Conservation (phyloP, 1,140 invertebrate genomes). For the Bombus confusus region DNA sequence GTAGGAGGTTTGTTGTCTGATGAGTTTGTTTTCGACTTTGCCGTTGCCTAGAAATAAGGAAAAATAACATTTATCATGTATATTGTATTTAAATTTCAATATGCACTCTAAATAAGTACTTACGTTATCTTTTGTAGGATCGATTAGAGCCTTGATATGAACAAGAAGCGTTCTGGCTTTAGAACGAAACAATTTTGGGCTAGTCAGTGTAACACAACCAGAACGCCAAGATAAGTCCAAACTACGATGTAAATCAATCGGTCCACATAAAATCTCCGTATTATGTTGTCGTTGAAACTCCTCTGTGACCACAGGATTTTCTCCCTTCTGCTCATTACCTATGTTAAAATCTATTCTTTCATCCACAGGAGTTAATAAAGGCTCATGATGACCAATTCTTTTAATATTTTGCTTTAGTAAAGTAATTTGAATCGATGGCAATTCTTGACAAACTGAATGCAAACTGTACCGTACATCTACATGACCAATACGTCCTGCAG, state of each 20-base stretch:
- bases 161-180: conserved; percentile 91
- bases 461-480: conserved; percentile 94
- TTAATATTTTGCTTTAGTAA: conserved; percentile 91
- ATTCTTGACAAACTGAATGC: conserved; percentile 86
- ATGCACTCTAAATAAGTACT: conserved; percentile 47
- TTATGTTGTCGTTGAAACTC: conserved; percentile 93
- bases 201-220: conserved; percentile 92
- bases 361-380: conserved; percentile 80
- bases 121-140: conserved; percentile 85
- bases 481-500: conserved; percentile 89
- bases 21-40: conserved; percentile 74
- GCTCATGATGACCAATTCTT: conserved; percentile 85
- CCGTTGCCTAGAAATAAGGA: conserved; percentile 60
- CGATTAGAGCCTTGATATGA: conserved; percentile 91
- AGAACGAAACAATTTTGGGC: conserved; percentile 91
- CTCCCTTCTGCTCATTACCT: conserved; percentile 82
- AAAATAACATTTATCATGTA: conserved; percentile 5
- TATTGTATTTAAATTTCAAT: not conserved
- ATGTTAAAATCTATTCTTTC: conserved; percentile 86
- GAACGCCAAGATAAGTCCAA: conserved; percentile 92
- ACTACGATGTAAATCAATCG: conserved; percentile 90
- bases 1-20: conserved; percentile 79
- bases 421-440: conserved; percentile 89
- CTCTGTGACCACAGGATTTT: conserved; percentile 90
- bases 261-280: conserved; percentile 94